A percentile compares a stretch with the other conserved stretches of the same genome.
These are phyloP conservation scores for Drosophila incognita DNA, from an alignment of 2,888 invertebrate species.

Conservation along the genomic window DNA sequence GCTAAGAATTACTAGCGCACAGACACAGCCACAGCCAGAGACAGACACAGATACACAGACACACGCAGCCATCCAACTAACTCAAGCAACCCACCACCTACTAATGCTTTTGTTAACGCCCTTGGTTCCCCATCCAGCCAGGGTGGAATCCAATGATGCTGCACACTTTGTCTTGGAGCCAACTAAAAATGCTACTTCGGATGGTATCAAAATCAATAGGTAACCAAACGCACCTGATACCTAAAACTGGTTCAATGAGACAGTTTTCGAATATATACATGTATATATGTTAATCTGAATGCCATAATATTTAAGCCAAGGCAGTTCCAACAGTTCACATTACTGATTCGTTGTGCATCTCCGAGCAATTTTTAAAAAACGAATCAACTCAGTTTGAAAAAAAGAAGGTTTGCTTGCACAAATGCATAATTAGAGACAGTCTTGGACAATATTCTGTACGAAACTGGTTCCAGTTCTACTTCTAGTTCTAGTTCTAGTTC, in stretches of 20 bases:
- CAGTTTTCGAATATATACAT: neutral
- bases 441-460: no score
- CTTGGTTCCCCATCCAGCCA: slow-evolving; percentile 9
- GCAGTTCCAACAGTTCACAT: neutral
- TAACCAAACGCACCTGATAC: slow-evolving; percentile 3
- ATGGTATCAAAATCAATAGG: neutral
- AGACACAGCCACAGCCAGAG: slow-evolving; percentile 6
- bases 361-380: neutral
- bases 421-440: neutral
- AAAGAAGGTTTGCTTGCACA: neutral
- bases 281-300: no score
- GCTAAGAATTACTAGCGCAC: slow-evolving; percentile 47
- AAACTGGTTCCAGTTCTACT: neutral
- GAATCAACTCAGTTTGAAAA: neutral
- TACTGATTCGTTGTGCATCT: neutral
- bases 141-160: slow-evolving; percentile 31
- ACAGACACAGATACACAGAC: slow-evolving; percentile 1
- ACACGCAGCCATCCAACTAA: slow-evolving; percentile 12
- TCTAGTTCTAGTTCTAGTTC: slow-evolving; percentile 4
- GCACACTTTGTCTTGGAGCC: slow-evolving; percentile 6
- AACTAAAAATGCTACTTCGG: neutral
- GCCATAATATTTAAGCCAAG: neutral
- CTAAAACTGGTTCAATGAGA: slow-evolving; percentile 11
- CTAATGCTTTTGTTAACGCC: slow-evolving; percentile 29
- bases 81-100: slow-evolving; percentile 28